These are phyloP conservation scores for Trididemnum clinides DNA, from an alignment of 23 tunicate species.

Conservation along the genomic window DNA sequence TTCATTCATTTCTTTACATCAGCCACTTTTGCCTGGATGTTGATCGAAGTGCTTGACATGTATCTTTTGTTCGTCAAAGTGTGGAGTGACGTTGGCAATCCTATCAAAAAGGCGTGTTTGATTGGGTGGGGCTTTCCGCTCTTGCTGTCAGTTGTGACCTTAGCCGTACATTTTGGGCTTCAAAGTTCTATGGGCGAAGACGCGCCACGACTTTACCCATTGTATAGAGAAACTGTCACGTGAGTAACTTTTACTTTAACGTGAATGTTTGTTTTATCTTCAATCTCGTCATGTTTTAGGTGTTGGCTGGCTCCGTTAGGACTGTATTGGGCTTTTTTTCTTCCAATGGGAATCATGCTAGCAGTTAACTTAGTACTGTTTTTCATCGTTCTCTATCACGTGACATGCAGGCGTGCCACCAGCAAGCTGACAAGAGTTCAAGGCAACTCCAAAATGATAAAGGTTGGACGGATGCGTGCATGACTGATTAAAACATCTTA, in stretches of 20 bases:
- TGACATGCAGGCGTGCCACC: conserved; percentile 62
- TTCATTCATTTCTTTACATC: conserved; percentile 75
- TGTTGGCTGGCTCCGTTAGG: conserved; percentile 59
- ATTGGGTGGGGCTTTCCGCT: conserved; percentile 83
- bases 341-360: conserved; percentile 58
- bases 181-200: conserved; percentile 18
- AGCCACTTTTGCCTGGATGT: conserved; percentile 85
- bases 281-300: background rate
- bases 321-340: conserved; percentile 64
- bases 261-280: no score
- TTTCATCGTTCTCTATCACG: conserved; percentile 53
- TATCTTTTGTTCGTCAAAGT: conserved; percentile 84
- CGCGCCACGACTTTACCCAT: conserved; percentile 51
- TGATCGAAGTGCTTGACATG: conserved; percentile 85
- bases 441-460: conserved; percentile 35
- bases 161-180: conserved; percentile 57
- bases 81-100: conserved; percentile 39
- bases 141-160: conserved; percentile 47
- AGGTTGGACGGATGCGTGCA: no score
- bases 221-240: conserved; percentile 56
- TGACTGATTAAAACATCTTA: no score
- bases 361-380: conserved; percentile 41
- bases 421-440: conserved; percentile 21
- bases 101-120: conserved; percentile 46
- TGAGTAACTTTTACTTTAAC: conserved; percentile 29